Evolutionary conservation across 2,888 invertebrate species (phyloP).

Genomic region (Phrixothrix hirtus): DNA sequence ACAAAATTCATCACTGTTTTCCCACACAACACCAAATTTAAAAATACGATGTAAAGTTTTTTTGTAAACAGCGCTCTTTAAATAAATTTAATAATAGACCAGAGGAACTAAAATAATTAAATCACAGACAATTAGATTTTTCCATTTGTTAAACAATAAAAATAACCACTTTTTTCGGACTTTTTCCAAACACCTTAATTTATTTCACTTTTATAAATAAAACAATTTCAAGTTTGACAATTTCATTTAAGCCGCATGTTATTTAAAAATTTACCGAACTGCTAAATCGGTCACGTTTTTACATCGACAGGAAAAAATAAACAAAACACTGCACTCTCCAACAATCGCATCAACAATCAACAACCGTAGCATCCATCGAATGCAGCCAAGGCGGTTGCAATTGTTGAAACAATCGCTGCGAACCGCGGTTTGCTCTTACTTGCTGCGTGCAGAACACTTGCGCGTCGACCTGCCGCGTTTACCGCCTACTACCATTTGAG

Average conservation of each 20-base stretch:
- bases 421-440: conserved; percentile 41
- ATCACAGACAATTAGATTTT: too few species aligned
- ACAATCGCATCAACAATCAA: conserved; percentile 34
- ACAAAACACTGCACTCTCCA: conserved; percentile 33
- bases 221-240: too few species aligned
- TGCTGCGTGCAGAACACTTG: conserved; percentile 52
- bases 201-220: too few species aligned
- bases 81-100: too few species aligned
- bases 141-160: too few species aligned
- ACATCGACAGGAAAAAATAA: conserved; percentile 21
- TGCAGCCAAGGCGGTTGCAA: conserved; percentile 46
- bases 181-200: too few species aligned
- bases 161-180: too few species aligned
- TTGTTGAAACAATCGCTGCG: conserved; percentile 51
- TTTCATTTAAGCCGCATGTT: too few species aligned
- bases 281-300: conserved; percentile 14
- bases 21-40: conserved; percentile 10
- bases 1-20: conserved; percentile 12
- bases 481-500: conserved; percentile 56
- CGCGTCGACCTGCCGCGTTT: conserved; percentile 55
- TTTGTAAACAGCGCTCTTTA: too few species aligned
- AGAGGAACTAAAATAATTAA: too few species aligned
- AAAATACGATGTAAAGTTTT: too few species aligned
- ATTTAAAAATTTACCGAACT: too few species aligned
- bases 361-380: conserved; percentile 26